A percentile compares a stretch with the other conserved stretches of the same genome.
These are phyloP conservation scores for Semotilus atromaculatus DNA, from an alignment of 2,797 vertebrate genomes.

Conservation along the genomic window DNA sequence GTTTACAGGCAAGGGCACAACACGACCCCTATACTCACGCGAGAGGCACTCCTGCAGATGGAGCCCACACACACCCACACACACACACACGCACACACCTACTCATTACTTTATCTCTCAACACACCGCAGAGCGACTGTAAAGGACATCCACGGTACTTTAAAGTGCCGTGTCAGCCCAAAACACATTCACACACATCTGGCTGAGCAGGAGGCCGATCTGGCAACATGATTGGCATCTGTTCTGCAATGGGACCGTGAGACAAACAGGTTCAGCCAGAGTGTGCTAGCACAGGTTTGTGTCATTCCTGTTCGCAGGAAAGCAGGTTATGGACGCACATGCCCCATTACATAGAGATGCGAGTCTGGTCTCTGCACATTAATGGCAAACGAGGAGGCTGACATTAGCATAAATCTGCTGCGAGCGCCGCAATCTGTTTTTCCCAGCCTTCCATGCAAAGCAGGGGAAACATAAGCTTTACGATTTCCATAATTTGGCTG, in stretches of 20 bases:
- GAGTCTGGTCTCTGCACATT: slow-evolving; percentile 43
- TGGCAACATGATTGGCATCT: slow-evolving; percentile 56
- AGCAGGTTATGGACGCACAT: slow-evolving; percentile 39
- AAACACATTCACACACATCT: slow-evolving; percentile 50
- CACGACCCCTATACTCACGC: slow-evolving; percentile 45
- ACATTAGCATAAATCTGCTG: slow-evolving; percentile 59
- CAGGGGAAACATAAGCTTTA: slow-evolving; percentile 59
- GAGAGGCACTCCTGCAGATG: slow-evolving; percentile 44
- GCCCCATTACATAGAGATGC: slow-evolving; percentile 36
- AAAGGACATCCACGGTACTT: slow-evolving; percentile 55
- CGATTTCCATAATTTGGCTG: slow-evolving; percentile 67
- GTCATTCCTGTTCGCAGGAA: slow-evolving; percentile 39
- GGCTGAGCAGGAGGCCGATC: slow-evolving; percentile 53
- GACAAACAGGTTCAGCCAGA: slow-evolving; percentile 63
- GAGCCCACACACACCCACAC: background rate
- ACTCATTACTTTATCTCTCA: slow-evolving; percentile 45
- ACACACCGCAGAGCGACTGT: slow-evolving; percentile 40
- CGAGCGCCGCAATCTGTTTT: slow-evolving; percentile 54
- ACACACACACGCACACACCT: slow-evolving; percentile 36
- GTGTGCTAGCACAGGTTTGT: slow-evolving; percentile 39
- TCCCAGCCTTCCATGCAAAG: slow-evolving; percentile 49
- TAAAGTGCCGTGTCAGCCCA: slow-evolving; percentile 42
- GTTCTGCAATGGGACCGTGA: slow-evolving; percentile 51
- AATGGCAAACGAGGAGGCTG: slow-evolving; percentile 47
- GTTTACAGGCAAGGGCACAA: slow-evolving; percentile 50